Evolutionary conservation across 2,888 invertebrate genomes (phyloP).

Genomic region (Drosophila subquinaria): DNA sequence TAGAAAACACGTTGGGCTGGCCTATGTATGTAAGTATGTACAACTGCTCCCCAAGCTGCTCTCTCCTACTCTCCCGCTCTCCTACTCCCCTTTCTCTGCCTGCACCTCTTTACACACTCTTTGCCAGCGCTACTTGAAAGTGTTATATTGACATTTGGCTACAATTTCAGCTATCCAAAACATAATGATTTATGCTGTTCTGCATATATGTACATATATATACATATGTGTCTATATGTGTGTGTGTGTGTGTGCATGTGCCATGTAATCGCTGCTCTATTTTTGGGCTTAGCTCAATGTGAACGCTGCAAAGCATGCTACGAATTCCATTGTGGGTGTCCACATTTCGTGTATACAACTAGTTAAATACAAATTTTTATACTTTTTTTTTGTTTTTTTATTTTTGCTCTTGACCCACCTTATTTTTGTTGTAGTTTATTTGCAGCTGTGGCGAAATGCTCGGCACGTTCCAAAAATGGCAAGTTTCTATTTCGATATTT

Average conservation of each 20-base stretch:
- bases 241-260: constrained; percentile 39
- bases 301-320: constrained; percentile 71
- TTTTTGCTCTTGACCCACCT: constrained; percentile 84
- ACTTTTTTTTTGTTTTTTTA: constrained; percentile 34
- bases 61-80: neutral
- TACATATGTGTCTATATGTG: neutral
- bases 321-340: constrained; percentile 38
- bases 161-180: constrained; percentile 62
- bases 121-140: constrained; percentile 50
- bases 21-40: constrained; percentile 33
- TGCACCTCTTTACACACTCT: neutral
- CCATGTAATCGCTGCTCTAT: constrained; percentile 65
- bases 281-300: constrained; percentile 46
- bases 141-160: constrained; percentile 79
- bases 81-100: neutral
- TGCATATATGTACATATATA: constrained; percentile 38
- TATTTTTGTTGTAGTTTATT: constrained; percentile 55
- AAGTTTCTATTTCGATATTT: constrained; percentile 58
- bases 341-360: constrained; percentile 72
- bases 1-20: constrained; percentile 60
- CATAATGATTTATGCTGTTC: constrained; percentile 74
- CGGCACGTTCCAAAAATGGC: constrained; percentile 64
- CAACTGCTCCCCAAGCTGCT: neutral
- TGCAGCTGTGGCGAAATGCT: constrained; percentile 63
- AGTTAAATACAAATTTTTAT: constrained; percentile 52